Evolutionary conservation across 1,140 invertebrate genomes (phyloP), one percentile per base, ranked within the genome.

Genomic region (Tetranychus urticae): DNA sequence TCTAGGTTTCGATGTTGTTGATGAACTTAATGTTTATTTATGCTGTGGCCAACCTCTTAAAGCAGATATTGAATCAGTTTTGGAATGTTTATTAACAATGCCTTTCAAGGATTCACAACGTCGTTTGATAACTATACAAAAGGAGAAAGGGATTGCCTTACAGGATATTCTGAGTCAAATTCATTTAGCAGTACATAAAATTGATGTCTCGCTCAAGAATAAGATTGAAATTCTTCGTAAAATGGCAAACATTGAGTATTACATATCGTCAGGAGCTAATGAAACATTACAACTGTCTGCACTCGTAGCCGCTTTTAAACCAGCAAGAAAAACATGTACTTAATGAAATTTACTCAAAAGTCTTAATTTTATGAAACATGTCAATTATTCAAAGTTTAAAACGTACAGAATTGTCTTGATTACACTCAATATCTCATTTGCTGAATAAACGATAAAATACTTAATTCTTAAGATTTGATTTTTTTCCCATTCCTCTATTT

Each of bases 31-130:
- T 72, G 91, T 98, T 2, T 98, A 98, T 71, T 81, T 81, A 4
- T 98, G 93, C 74, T 89, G 97, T 31, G 94, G 93, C 0, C 92
- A 97, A 75, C 94, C 94, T 8, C 73, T 90, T 37, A 81, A 84
- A 62, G 76, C 79, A 46, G 92, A 97, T 71, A 91, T 98, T 67
- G 82, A 84, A 68, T 83, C 80, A 68, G 90, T 96, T 65, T 73
- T 92, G 12, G 82, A 85, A 69, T 90, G 86, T 81, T 74, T 96
- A 64, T 74, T 97, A 1, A 93, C 91, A 69, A 85, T 90, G 65
- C 12, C 57, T 8, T 58, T 58, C 31, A 42, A 23, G 2, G 33
- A 58, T 8, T n/a, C 42, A 1, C 34, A 58, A 4, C 14, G 23
- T 14, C 86, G 88, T 77, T 84, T 90, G 59, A 78, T 83, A 72